Percentiles rank a stretch among this genome's conserved stretches.
phyloP scores from a whole-genome alignment of 1,140 invertebrate species.

The Lepidostoma basale region DNA sequence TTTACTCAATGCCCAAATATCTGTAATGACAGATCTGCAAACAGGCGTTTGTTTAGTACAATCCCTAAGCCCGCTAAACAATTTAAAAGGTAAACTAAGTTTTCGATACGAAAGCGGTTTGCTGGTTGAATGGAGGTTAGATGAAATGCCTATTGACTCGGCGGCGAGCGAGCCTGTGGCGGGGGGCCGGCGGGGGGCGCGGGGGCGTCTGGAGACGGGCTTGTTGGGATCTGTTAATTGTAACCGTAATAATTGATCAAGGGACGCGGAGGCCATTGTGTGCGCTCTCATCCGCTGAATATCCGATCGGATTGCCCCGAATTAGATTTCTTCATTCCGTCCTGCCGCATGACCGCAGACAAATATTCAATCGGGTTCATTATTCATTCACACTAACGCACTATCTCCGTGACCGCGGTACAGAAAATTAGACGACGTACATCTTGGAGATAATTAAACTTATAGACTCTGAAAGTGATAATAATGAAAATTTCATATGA shows the following conservation, averaged over 20 bases:
- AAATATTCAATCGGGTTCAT: background rate
- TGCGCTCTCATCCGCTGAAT: slow-evolving; percentile 4
- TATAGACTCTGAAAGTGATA: no score
- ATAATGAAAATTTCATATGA: no score
- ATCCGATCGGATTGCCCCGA: slow-evolving; percentile 6
- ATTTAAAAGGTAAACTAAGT: slow-evolving; percentile 8
- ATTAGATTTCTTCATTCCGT: background rate
- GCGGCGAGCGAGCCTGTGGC: slow-evolving; percentile 27
- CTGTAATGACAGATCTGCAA: no score
- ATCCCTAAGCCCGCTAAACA: background rate
- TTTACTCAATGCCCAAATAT: no score
- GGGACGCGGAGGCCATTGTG: slow-evolving; percentile 15
- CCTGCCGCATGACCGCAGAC: background rate
- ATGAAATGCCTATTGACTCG: slow-evolving; percentile 38
- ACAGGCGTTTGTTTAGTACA: background rate
- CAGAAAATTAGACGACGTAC: no score
- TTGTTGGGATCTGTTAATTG: slow-evolving; percentile 36
- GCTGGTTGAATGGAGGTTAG: slow-evolving; percentile 28
- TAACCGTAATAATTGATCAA: slow-evolving; percentile 42
- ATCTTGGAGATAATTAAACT: no score
- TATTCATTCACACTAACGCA: no score
- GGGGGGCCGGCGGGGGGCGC: slow-evolving; percentile 5
- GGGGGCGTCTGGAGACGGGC: slow-evolving; percentile 3
- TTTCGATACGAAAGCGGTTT: slow-evolving; percentile 24
- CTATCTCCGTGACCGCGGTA: no score